Percentiles rank a stretch among this genome's conserved stretches.
Conservation (phyloP, 2,797 vertebrate genomes). For the Danionella dracula region DNA sequence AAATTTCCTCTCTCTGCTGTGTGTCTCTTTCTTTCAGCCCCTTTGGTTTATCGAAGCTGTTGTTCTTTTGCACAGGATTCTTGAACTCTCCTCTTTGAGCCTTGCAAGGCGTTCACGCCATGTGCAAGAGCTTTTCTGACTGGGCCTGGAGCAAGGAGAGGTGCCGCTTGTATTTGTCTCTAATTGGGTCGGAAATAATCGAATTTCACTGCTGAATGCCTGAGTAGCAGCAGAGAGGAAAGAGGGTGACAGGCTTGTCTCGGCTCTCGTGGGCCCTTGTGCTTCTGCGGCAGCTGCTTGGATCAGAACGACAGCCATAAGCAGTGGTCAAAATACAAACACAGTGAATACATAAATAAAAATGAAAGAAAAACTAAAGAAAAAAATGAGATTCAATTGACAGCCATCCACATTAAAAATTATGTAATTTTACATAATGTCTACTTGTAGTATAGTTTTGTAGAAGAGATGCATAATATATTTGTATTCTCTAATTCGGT, state of each 20-base stretch:
- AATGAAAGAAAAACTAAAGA: no score
- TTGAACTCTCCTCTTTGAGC: constrained; percentile 15
- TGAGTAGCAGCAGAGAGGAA: constrained; percentile 53
- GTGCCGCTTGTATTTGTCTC: constrained; percentile 49
- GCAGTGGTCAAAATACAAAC: no score
- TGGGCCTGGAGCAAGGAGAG: constrained; percentile 50
- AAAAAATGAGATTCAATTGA: no score
- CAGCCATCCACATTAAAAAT: no score
- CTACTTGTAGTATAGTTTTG: no score
- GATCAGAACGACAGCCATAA: constrained; percentile 15
- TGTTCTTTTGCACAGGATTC: background rate
- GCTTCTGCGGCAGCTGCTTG: constrained; percentile 54
- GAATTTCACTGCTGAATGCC: constrained; percentile 66
- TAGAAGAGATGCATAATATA: no score
- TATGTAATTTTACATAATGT: no score
- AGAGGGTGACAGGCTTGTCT: constrained; percentile 50
- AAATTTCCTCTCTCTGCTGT: background rate
- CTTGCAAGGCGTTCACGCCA: constrained; percentile 11
- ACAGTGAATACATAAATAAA: no score
- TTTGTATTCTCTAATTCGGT: no score
- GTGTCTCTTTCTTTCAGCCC: background rate
- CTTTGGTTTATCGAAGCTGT: background rate
- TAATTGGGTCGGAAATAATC: constrained; percentile 75
- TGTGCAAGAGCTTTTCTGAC: constrained; percentile 26
- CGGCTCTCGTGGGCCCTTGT: constrained; percentile 41